Conservation (phyloP, 2,888 invertebrate genomes). For the Sympetrum striolatum region DNA sequence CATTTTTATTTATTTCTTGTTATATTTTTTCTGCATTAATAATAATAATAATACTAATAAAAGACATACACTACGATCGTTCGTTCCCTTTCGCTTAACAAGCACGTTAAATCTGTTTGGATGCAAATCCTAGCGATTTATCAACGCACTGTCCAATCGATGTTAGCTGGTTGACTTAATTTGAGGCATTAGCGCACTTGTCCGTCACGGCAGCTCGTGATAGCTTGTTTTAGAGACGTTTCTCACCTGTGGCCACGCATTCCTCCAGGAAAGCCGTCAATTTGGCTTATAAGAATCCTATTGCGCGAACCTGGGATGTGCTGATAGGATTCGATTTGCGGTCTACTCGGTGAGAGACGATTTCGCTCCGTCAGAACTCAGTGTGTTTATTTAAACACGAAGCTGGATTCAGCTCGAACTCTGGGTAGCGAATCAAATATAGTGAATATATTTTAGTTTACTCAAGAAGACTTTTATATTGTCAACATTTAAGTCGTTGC, state of each 20-base stretch:
- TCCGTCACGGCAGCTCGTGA: background rate
- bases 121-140: background rate
- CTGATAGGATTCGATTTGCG: background rate
- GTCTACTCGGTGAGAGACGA: background rate
- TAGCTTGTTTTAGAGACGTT: background rate
- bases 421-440: too few relatives aligned
- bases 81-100: background rate
- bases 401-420: too few relatives aligned
- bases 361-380: background rate
- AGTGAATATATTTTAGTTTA: too few relatives aligned
- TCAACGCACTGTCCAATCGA: background rate
- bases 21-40: too few relatives aligned
- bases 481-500: too few relatives aligned
- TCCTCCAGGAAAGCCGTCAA: background rate
- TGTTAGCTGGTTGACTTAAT: slow-evolving; percentile 5
- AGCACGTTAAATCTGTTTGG: slow-evolving; percentile 4
- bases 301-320: background rate
- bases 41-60: too few relatives aligned
- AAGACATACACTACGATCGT: slow-evolving; percentile 1
- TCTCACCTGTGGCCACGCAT: background rate
- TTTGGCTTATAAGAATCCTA: slow-evolving; percentile 1
- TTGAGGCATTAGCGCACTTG: background rate
- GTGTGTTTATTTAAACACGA: too few relatives aligned
- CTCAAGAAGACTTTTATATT: too few relatives aligned
- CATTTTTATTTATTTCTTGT: too few relatives aligned